Evolutionary conservation across 2,113 vertebrate species (phyloP), one percentile per base, ranked within the genome.

Genomic region (Natator depressus): DNA sequence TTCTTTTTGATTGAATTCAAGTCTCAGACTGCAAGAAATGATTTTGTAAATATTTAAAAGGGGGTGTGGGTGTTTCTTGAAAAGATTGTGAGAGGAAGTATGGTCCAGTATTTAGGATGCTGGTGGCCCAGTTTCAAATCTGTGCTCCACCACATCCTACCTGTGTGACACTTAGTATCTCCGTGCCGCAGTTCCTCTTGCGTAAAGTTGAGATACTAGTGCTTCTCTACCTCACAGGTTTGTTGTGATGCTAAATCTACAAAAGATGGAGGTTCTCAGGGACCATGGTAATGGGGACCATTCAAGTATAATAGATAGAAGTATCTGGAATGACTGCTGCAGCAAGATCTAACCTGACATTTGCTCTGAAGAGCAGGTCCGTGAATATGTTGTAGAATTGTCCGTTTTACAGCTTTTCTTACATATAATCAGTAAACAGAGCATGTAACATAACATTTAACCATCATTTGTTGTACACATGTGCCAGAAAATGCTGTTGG

Each of bases 141-240:
- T 17, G 31, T 65, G 62, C 29, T 31, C 10, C 13, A 35, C 59
- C 59, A 62, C 29, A 31, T 31, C 59, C 59, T 62, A 35, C 13
- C 29, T 62, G 27, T 35, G 27, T 65, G 62, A 65, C 17, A 78
- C 42, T 47, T 25, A 27, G 42, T 13, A 17, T 46, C 79, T 20
- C 14, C 78, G n/a, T 82, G 59, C 17, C 5, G 47, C 82, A 20
- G 27, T 85, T 97, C 84, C 31, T 89, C 11, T 10, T 84, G 16
- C 93, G 72, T 51, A 90, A 93, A 91, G 87, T 91, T 69, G 8
- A 54, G 55, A 46, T 93, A n/a, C 6, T 87, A 90, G 54, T 78
- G 31, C 54, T 89, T 84, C 90, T 29, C 54, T 47, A 17, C 47
- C 6, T 80, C 80, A 84, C 89, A 79, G 24, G 83, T 69, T 65